Evolutionary conservation across 2,113 vertebrate species (phyloP).

Genomic region (Phrynosoma blainvillii): DNA sequence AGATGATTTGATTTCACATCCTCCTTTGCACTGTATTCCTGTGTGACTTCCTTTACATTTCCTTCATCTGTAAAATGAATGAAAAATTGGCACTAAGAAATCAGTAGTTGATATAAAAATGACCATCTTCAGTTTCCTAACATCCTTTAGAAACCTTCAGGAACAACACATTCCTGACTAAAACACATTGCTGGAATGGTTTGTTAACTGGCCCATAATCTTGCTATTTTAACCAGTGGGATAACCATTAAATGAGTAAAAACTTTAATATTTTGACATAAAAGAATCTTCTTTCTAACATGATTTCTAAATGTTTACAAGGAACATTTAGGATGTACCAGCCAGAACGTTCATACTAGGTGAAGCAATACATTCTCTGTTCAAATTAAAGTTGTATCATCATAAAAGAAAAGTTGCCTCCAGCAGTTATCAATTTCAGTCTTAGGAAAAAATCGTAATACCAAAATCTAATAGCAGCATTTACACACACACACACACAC

Average conservation of each 20-base stretch:
- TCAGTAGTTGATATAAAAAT: neutral
- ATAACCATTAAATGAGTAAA: conserved; percentile 17
- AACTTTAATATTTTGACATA: neutral
- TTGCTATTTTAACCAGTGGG: neutral
- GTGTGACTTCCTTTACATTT: neutral
- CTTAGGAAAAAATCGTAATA: neutral
- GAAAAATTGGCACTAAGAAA: neutral
- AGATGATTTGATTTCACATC: neutral
- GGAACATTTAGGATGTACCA: neutral
- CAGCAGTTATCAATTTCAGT: neutral
- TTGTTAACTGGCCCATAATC: neutral
- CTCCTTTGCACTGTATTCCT: neutral
- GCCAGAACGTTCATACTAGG: neutral
- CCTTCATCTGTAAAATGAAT: neutral
- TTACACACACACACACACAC: neutral
- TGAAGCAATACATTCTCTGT: neutral
- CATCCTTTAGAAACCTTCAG: neutral
- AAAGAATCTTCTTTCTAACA: neutral
- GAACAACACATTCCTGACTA: neutral
- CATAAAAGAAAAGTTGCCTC: neutral
- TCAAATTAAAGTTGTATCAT: neutral
- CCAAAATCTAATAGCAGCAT: neutral
- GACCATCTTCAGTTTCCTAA: neutral
- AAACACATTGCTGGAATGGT: neutral
- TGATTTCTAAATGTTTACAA: neutral